Conservation (phyloP, 1,140 invertebrate genomes). For the Patella vulgata region DNA sequence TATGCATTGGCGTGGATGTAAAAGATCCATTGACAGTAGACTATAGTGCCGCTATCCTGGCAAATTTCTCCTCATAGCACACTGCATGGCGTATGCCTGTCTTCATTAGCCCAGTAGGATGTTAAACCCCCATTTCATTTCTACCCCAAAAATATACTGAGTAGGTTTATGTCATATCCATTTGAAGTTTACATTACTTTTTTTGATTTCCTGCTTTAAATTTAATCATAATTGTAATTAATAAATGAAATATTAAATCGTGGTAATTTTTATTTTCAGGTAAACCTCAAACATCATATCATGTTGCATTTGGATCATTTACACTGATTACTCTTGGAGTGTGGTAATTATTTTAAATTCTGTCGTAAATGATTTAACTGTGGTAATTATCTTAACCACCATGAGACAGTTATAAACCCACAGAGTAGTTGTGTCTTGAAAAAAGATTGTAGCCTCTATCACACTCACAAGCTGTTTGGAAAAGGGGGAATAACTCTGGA, state of each 20-base stretch:
- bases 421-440: neutral
- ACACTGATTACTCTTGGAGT: slow-evolving; percentile 13
- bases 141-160: neutral
- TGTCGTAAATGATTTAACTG: neutral
- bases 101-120: too few species aligned
- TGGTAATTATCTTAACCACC: too few species aligned
- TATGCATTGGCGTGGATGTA: too few species aligned
- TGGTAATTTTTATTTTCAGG: slow-evolving; percentile 16
- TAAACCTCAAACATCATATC: slow-evolving; percentile 22
- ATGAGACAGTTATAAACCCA: neutral
- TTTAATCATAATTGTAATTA: neutral
- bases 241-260: too few species aligned
- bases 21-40: too few species aligned
- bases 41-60: too few species aligned
- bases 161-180: too few species aligned
- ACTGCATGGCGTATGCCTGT: too few species aligned
- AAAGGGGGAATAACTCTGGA: too few species aligned
- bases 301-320: slow-evolving; percentile 30
- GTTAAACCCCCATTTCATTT: too few species aligned
- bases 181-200: neutral
- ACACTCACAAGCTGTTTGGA: too few species aligned
- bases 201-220: neutral
- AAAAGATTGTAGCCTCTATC: neutral
- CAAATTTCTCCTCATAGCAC: too few species aligned
- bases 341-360: slow-evolving; percentile 21